Evolutionary conservation across 2,888 invertebrate genomes (phyloP), one percentile per base, ranked within the genome.

Genomic region (Lamellibrachia columna): DNA sequence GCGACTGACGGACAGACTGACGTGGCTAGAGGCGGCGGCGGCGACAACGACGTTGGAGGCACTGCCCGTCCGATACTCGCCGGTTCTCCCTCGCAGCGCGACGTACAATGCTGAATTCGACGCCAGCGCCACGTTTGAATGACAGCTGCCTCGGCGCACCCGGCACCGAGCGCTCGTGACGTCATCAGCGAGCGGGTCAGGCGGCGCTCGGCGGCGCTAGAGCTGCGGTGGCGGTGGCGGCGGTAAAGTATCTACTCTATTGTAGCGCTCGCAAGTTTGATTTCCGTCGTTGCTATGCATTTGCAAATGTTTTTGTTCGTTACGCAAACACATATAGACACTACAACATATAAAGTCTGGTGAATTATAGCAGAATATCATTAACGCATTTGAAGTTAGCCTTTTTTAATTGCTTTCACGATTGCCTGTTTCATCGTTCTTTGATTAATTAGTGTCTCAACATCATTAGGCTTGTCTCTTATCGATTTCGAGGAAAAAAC

Each of bases 81-180:
- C 22, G 75, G n/a, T 15, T 75, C 75, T 75, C 75, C 75, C 75
- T 75, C 75, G 22, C 75, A 22, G 75, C 75, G 75, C 75, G 75
- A 22, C 75, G 22, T 75, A 75, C 75, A 75, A 75, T 75, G 75
- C 75, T n/a, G 15, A 6, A n/a, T 75, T 22, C 75, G 75, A 75
- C 75, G 75, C 75, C 75, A 75, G 75, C 15, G 75, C 75, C 75
- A 75, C 75, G 75, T 75, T 75, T 75, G 75, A 75, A 75, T 75
- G 75, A 75, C 75, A 75, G 75, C 75, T 75, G 75, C 75, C 75
- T 11, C 22, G n/a, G n/a, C 40, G 7, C 75, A n/a, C 6, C 75
- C 22, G 75, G 75, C 75, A 22, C 75, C n/a, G 75, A 75, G 75
- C 75, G 75, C 75, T 75, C 75, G 75, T 75, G 75, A 75, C 75